Evolutionary conservation across 2,797 vertebrate genomes (phyloP), one percentile per base, ranked within the genome.

Genomic region (Muscicapa comitata): DNA sequence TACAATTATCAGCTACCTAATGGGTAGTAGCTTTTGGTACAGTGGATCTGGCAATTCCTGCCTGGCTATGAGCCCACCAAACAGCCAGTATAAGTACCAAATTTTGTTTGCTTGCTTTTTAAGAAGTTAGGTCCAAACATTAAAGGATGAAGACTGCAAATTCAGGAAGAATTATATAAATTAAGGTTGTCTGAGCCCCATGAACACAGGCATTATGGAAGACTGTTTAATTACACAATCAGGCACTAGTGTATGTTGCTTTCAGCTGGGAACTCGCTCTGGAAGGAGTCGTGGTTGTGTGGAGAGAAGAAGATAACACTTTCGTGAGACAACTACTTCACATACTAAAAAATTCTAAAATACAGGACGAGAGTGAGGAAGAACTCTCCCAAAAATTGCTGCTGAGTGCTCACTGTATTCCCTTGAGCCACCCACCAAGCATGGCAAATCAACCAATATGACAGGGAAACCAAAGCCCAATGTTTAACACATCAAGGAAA

Each of bases 401-500:
- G 23, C 17, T 43, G 72, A 79, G 21, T 35, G 29, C 50, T 91
- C 28, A 38, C 29, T 74, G 8, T 71, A 47, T 53, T 71, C 61
- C 74, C 42, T 38, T 70, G 50, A 93, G 70, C 73, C 62, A 65
- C 57, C 78, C 42, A 65, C 65, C 50, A 65, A 43, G 50, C n/a
- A 58, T 18, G 25, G 85, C 77, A 89, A 79, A 81, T 78, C 90
- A 91, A 75, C 51, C 66, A 77, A 8, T 31, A 51, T 38, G 62
- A 93, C 47, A 86, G 58, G 54, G 43, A 91, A 93, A 68, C n/a
- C 45, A 68, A 83, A 91, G 66, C 82, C 62, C 66, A 42, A 37
- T 72, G 43, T 81, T 88, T 88, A 73, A 62, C 62, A 62, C n/a
- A 80, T 93, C 88, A 80, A 86, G 47, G 61, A 91, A 95, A 88